phyloP scores from a whole-genome alignment of 2,113 vertebrate species.

The Neotoma lepida region DNA sequence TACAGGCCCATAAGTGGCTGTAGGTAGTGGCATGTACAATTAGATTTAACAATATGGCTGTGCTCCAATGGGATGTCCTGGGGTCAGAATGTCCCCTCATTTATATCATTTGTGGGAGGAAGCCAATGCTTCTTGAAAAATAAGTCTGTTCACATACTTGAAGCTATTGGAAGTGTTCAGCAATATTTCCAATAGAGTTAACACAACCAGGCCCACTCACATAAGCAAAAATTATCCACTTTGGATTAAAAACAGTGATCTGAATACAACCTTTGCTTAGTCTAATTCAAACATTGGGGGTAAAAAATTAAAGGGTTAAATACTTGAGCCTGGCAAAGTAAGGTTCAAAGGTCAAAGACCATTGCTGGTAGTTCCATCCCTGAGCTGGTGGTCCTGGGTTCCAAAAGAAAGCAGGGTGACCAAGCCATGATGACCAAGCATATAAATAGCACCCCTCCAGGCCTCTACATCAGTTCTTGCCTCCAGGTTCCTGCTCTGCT shows the following conservation, averaged over 20 bases:
- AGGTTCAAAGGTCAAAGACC: neutral
- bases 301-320: neutral
- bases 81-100: neutral
- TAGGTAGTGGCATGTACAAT: neutral
- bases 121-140: neutral
- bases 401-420: neutral
- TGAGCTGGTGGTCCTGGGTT: neutral
- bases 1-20: too few species aligned
- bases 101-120: neutral
- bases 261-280: neutral
- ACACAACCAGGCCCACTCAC: neutral
- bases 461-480: neutral
- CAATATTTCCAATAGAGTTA: neutral
- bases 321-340: neutral
- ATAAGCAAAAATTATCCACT: neutral
- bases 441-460: too few species aligned
- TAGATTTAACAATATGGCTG: neutral
- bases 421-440: neutral
- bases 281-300: neutral
- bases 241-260: neutral
- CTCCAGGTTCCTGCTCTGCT: neutral
- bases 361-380: neutral
- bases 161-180: neutral
- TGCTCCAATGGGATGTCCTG: neutral
- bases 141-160: neutral